phyloP scores from a whole-genome alignment of 2,797 vertebrate species.

The Myotis pilosus region DNA sequence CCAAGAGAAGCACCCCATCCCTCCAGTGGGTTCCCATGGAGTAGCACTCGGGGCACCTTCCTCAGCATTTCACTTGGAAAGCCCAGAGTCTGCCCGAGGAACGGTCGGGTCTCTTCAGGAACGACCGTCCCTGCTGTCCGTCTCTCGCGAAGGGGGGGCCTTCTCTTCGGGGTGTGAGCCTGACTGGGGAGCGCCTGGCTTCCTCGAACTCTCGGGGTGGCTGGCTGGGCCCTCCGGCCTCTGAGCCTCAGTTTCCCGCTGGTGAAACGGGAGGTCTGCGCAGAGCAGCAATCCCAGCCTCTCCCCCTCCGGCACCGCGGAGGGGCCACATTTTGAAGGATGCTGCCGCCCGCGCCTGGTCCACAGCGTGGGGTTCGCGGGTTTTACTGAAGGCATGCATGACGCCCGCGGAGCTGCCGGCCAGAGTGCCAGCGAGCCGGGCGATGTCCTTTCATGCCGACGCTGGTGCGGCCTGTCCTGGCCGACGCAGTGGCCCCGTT shows the following conservation, averaged over 20 bases:
- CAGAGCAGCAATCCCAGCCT: not conserved
- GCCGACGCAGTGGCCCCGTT: not conserved
- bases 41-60: not conserved
- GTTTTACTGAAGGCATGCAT: constrained; percentile 62
- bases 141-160: not conserved
- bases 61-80: not conserved
- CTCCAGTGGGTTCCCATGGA: constrained; percentile 8
- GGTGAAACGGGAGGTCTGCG: not conserved
- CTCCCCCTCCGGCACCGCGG: not conserved
- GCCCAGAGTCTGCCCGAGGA: not conserved
- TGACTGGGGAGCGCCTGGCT: not conserved
- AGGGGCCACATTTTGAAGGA: not conserved
- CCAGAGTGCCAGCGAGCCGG: not conserved
- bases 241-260: not conserved
- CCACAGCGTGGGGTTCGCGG: not conserved
- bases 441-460: not conserved
- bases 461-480: not conserved
- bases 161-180: not conserved
- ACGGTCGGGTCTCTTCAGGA: not conserved
- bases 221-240: not conserved
- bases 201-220: not conserved
- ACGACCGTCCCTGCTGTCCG: not conserved
- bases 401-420: not conserved
- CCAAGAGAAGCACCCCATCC: not conserved
- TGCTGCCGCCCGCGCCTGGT: not conserved